Base-by-base conservation (phyloP, 2,797 vertebrate species). In the Varecia variegata region DNA sequence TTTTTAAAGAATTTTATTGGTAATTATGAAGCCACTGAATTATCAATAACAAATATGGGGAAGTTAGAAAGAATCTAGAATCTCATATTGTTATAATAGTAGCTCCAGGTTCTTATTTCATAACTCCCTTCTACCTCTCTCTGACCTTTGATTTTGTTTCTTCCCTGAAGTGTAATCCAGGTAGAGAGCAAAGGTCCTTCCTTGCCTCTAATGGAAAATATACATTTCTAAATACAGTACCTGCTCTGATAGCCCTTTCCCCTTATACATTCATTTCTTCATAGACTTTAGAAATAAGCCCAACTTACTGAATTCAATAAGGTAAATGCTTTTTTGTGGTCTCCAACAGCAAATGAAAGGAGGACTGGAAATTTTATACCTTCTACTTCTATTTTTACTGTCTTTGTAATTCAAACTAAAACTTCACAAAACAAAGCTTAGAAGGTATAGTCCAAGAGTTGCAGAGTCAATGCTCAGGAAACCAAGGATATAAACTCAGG, bases 1-100 rank as follows among this genome's bases (percentile, higher is more conserved):
- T 14, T 91, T 95, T 81, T 77, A 47, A 94, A 80, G 54, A 88
- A 54, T 74, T 93, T 92, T 74, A 80, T 47, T 81, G 43, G 32
- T 40, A 80, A 56, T 83, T 38, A 60, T 71, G 30, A 70, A 94
- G 35, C 5, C 4, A 13, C 67, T 77, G 27, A 88, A 45, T 86
- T 86, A 14, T 70, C 73, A 58, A 12, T 65, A 73, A 73, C 30
- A 82, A 90, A 84, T 76, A 81, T 35, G 11, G 62, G 43, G 52
- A 79, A 32, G 32, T 76, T 81, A 80, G 13, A 92, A 89, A 70
- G 11, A 92, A 90, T 70, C 80, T 87, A 86, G 62, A 94, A 35
- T 79, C 12, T 90, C 13, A 67, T 87, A 58, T 77, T 23, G 25
- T 68, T 95, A 9, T 43, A 47, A 54, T 56, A 54, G 45, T 54